phyloP scores from a whole-genome alignment of 2,888 invertebrate species.

The Argyresthia goedartella region DNA sequence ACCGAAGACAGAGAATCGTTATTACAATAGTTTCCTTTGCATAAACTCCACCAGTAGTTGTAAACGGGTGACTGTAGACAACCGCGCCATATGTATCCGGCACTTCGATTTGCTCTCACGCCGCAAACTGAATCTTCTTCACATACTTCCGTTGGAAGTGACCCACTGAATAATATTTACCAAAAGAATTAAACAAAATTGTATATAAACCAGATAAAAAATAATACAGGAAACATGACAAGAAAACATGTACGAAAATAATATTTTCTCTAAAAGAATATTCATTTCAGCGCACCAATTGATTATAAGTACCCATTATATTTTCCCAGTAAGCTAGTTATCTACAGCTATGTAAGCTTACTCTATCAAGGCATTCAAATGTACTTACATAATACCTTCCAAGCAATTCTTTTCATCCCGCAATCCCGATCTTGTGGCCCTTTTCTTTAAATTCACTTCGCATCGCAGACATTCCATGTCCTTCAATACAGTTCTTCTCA shows the following conservation, averaged over 20 bases:
- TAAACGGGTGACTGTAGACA: conserved; percentile 38
- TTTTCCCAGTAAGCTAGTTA: too few relatives aligned
- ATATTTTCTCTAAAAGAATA: too few relatives aligned
- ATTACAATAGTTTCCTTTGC: conserved; percentile 42
- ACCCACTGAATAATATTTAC: conserved; percentile 19
- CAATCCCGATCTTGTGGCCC: conserved; percentile 17
- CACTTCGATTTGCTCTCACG: conserved; percentile 30
- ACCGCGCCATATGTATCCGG: conserved; percentile 50
- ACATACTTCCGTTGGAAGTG: conserved; percentile 31
- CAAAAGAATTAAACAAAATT: too few relatives aligned
- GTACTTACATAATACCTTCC: conserved; percentile 44
- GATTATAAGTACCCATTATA: too few relatives aligned
- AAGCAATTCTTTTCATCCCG: conserved; percentile 33
- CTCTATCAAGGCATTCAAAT: too few relatives aligned
- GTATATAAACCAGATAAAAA: neutral
- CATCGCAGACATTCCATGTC: conserved; percentile 49
- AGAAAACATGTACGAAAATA: neutral
- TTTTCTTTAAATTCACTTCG: conserved; percentile 34
- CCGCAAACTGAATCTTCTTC: conserved; percentile 41
- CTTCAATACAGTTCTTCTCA: conserved; percentile 39
- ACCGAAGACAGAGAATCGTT: conserved; percentile 21
- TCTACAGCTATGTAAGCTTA: too few relatives aligned
- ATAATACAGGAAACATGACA: neutral
- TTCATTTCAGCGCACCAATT: too few relatives aligned
- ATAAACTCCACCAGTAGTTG: conserved; percentile 38